Percentiles rank a stretch among this genome's conserved stretches.
These are phyloP conservation scores for Cabera pusaria DNA, from an alignment of 2,888 invertebrate species.

Conservation along the genomic window DNA sequence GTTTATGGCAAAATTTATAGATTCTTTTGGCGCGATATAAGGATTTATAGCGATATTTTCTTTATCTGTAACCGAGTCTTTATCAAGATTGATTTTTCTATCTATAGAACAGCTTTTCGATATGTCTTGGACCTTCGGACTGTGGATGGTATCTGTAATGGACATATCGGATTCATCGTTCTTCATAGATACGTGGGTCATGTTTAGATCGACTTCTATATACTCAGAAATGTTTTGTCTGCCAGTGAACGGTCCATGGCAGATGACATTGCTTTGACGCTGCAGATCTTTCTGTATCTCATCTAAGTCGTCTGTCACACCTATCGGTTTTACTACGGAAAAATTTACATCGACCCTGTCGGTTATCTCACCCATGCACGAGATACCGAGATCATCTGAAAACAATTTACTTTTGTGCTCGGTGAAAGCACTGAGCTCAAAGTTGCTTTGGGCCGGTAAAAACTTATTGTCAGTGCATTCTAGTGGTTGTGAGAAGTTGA, in stretches of 20 bases:
- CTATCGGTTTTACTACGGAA: constrained; percentile 50
- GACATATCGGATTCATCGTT: constrained; percentile 67
- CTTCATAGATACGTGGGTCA: constrained; percentile 45
- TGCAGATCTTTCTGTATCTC: constrained; percentile 59
- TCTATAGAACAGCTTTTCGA: constrained; percentile 41
- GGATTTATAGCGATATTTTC: constrained; percentile 70
- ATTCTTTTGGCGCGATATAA: constrained; percentile 52
- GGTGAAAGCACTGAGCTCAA: constrained; percentile 61
- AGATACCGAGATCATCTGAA: constrained; percentile 50
- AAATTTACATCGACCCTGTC: constrained; percentile 63
- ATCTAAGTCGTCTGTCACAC: constrained; percentile 59
- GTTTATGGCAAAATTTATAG: constrained; percentile 56
- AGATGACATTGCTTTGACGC: constrained; percentile 39
- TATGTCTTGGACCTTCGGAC: constrained; percentile 58
- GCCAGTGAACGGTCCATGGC: constrained; percentile 41
- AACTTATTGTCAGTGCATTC: constrained; percentile 52
- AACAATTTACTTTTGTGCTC: constrained; percentile 62
- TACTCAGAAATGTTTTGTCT: constrained; percentile 54
- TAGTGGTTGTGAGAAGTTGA: constrained; percentile 49
- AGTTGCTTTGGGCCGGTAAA: constrained; percentile 46
- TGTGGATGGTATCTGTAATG: constrained; percentile 62
- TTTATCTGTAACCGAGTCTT: constrained; percentile 63
- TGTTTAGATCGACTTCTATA: constrained; percentile 66
- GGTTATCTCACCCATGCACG: constrained; percentile 49
- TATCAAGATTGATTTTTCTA: constrained; percentile 33